Evolutionary conservation across 2,888 invertebrate genomes (phyloP), one percentile per base, ranked within the genome.

Genomic region (Caenorhabditis sp.): DNA sequence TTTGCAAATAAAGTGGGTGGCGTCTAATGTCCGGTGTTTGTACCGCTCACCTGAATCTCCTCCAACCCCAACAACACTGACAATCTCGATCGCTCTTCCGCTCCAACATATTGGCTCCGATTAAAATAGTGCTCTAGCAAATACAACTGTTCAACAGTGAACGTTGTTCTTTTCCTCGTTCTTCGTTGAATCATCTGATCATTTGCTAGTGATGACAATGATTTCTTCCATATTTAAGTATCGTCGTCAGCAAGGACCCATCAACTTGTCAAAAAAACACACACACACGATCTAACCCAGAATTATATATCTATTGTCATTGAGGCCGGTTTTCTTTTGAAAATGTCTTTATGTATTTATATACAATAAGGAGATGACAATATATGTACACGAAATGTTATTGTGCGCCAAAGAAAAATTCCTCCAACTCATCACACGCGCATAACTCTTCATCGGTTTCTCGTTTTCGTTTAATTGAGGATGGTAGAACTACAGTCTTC

Each of bases 61-160:
- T 69, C 63, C 24, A 76, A 53, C 53, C 68, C 66, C 31, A 76
- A 37, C 43, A 68, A 37, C 50, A 61, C 55, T 6, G 76, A 62
- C 17, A 78, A 59, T 27, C 69, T 24, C n/a, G 61, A 57, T 8
- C 78, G 49, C 23, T 73, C 71, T 1, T 60, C 66, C 27, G 58
- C 59, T 17, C 72, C 66, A 1, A 78, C 68, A 55, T 78, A 78
- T 49, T 76, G 76, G 19, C 62, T 63, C 36, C 61, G 49, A 6
- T 67, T 54, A 49, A 78, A 78, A 62, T 72, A 72, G 53, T 68
- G 63, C 37, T 78, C 78, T 50, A 78, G 54, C 12, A 76, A 19
- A 43, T 68, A 70, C 36, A 78, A 49, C 43, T 78, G 78, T 55
- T 72, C 69, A 1, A 66, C 65, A 12, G 73, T 70, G 58, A 76